phyloP scores from a whole-genome alignment of 2,797 vertebrate species.

The Rhinatrema bivittatum region DNA sequence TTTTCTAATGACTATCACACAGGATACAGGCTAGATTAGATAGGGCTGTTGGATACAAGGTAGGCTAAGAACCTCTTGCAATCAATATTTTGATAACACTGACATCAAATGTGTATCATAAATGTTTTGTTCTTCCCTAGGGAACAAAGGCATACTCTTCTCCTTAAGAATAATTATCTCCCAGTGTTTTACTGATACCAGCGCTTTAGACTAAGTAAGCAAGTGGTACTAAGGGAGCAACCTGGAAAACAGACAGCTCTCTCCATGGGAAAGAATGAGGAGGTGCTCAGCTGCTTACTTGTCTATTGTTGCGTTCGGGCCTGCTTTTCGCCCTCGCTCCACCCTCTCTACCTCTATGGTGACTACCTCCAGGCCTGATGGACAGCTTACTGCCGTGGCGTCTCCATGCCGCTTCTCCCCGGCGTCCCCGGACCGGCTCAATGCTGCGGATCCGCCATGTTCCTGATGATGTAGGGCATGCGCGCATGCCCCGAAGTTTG shows the following conservation, averaged over 20 bases:
- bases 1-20: slow-evolving; percentile 43
- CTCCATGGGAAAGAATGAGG: background rate
- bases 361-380: too few species aligned
- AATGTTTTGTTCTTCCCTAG: slow-evolving; percentile 13
- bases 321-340: too few species aligned
- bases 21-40: slow-evolving; percentile 21
- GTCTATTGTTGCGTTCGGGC: too few species aligned
- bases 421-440: too few species aligned
- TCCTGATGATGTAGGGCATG: too few species aligned
- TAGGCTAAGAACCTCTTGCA: slow-evolving; percentile 11
- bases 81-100: slow-evolving; percentile 40
- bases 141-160: slow-evolving; percentile 11
- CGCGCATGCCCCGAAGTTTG: too few species aligned
- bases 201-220: background rate
- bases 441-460: too few species aligned
- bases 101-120: slow-evolving; percentile 22
- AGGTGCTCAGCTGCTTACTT: slow-evolving; percentile 13
- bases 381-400: too few species aligned
- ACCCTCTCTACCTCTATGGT: too few species aligned
- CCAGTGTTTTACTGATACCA: slow-evolving; percentile 9
- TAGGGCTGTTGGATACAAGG: slow-evolving; percentile 5
- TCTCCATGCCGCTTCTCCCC: too few species aligned
- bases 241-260: slow-evolving; percentile 9
- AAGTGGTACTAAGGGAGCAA: background rate
- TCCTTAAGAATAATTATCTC: slow-evolving; percentile 14